Base-by-base conservation (phyloP, 2,888 invertebrate species). In the Lathronympha strigana region DNA sequence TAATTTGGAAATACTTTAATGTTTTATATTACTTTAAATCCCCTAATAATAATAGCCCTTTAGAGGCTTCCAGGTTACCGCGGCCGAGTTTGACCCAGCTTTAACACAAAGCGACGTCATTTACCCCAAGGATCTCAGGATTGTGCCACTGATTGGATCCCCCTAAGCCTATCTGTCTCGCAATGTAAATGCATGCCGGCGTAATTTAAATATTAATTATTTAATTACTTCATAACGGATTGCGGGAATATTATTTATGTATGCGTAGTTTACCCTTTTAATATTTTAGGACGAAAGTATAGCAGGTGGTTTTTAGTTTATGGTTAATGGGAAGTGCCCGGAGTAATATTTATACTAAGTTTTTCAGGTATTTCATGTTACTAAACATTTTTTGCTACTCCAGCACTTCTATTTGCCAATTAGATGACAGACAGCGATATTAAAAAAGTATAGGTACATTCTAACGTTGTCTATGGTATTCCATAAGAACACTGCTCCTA, bases 111-210 rank as follows among this genome's bases (percentile, higher is more conserved):
- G 75, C 71, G 75, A 75, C 67, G 74, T 72, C 76, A 73, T 74
- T 74, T 58, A 69, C 71, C 50, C 67, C 66, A 66, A 63, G 67
- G 68, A 69, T 68, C 61, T 69, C 68, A 66, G 68, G 66, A 68
- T 67, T 70, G 67, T 67, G 61, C 69, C 70, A 60, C 72, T 78
- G 77, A 81, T 82, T 81, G 80, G 80, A 74, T 81, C 70, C 75
- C 72, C 72, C 69, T 78, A 73, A 75, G 61, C 43, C 50, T 61
- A 67, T 69, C 68, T 69, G 69, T 66, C 67, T 62, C 68, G 62
- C 4, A 15, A 66, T 64, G 13, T 54, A 58, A 43, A 54, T 66
- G 38, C 53, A 53, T 33, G 25, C 54, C 45, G 13, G 36, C 45
- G 38, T 17, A 54, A 66, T 66, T 66, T 66, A 66, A 66, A 66